phyloP scores from a whole-genome alignment of 2,888 invertebrate species.

The Deilephila elpenor region DNA sequence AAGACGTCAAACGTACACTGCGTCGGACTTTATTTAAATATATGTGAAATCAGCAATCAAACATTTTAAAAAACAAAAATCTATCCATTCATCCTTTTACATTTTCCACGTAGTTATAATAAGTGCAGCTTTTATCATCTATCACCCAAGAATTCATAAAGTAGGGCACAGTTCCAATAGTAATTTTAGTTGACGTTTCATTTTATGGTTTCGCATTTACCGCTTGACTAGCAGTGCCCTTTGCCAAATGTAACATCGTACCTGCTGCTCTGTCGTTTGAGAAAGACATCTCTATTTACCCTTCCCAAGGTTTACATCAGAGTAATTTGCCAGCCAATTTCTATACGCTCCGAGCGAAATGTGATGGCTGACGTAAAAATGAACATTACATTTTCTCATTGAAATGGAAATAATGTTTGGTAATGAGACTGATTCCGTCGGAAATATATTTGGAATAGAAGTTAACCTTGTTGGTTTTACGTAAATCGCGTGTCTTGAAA shows the following conservation, averaged over 20 bases:
- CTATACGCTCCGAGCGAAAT: not conserved
- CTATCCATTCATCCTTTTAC: no score
- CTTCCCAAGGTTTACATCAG: not conserved
- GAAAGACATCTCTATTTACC: constrained; percentile 16
- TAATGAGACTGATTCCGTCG: not conserved
- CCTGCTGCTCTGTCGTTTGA: not conserved
- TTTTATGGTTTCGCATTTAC: constrained; percentile 1
- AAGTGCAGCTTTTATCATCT: not conserved
- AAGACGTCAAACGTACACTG: no score
- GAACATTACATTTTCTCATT: not conserved
- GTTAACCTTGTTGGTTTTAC: not conserved
- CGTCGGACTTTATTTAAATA: no score
- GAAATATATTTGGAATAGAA: constrained; percentile 1
- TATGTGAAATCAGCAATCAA: no score
- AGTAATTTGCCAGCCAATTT: not conserved
- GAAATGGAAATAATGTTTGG: not conserved
- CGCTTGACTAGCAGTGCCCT: not conserved
- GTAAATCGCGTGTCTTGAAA: not conserved
- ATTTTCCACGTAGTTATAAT: not conserved
- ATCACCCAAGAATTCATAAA: not conserved
- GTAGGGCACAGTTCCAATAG: not conserved
- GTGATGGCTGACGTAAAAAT: not conserved
- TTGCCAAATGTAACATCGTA: not conserved
- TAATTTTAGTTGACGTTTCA: not conserved
- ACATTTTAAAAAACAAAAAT: no score